Percentiles rank a stretch among this genome's conserved stretches.
Evolutionary conservation across 2,113 vertebrate genomes (phyloP).

Genomic region (Pristiophorus japonicus): DNA sequence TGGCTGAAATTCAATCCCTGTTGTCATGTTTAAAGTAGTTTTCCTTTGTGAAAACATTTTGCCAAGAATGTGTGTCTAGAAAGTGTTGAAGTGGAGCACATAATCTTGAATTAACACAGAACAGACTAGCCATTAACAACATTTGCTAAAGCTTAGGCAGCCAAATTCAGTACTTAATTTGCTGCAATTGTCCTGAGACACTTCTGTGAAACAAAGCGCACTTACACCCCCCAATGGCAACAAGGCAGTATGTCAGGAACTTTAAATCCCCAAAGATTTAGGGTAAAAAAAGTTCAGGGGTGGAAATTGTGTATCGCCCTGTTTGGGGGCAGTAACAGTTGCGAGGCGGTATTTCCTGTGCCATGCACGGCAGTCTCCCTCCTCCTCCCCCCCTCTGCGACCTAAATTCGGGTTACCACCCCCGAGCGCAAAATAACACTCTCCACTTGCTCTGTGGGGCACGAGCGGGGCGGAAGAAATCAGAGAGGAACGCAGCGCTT

Average conservation of each 20-base stretch:
- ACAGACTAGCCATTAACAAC: background rate
- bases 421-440: no score
- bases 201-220: background rate
- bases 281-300: background rate
- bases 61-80: background rate
- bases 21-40: background rate
- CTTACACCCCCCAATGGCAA: background rate
- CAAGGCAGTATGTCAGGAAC: background rate
- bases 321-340: no score
- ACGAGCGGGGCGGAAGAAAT: no score
- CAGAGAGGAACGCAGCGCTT: no score
- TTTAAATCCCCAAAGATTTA: background rate
- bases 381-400: no score
- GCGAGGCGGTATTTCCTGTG: no score
- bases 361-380: no score
- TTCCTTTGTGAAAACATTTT: background rate
- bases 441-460: no score
- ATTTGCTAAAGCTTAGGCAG: background rate
- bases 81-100: background rate
- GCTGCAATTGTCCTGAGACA: background rate
- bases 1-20: background rate
- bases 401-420: no score
- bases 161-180: background rate
- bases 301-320: no score
- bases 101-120: background rate